Conservation (phyloP, 2,113 vertebrate genomes). For the Galeopterus variegatus region DNA sequence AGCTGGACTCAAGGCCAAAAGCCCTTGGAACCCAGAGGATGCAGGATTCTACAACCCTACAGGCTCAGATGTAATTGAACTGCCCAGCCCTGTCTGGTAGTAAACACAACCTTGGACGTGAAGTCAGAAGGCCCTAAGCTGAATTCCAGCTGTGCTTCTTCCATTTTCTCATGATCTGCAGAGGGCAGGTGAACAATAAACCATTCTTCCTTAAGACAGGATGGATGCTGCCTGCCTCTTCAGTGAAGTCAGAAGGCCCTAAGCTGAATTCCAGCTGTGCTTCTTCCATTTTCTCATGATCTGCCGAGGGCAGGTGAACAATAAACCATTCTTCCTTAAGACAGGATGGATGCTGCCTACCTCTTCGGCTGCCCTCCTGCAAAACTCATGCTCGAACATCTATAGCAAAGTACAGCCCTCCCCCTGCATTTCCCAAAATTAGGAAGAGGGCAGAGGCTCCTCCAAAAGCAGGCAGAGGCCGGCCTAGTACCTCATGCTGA, state of each 20-base stretch:
- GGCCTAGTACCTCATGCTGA: not conserved
- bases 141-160: conserved; percentile 1
- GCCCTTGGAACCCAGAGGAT: not conserved
- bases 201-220: not conserved
- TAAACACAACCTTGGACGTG: not conserved
- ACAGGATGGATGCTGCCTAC: not conserved
- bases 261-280: not conserved
- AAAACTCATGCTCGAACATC: fast-evolving
- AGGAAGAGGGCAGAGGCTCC: not conserved
- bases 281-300: not conserved
- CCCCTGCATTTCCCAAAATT: not conserved
- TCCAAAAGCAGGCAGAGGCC: not conserved
- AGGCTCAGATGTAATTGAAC: no score
- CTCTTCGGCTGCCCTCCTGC: not conserved
- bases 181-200: not conserved
- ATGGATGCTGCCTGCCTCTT: not conserved
- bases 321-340: not conserved
- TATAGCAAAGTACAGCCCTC: not conserved
- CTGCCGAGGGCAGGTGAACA: not conserved
- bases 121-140: not conserved
- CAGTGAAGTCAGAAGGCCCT: no score
- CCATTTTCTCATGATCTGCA: not conserved
- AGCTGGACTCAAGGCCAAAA: not conserved
- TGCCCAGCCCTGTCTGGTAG: no score
- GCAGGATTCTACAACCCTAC: fast-evolving